A percentile compares a stretch with the other conserved stretches of the same genome.
Evolutionary conservation across 2,113 vertebrate species (phyloP).

Genomic region (Centropristis striata): DNA sequence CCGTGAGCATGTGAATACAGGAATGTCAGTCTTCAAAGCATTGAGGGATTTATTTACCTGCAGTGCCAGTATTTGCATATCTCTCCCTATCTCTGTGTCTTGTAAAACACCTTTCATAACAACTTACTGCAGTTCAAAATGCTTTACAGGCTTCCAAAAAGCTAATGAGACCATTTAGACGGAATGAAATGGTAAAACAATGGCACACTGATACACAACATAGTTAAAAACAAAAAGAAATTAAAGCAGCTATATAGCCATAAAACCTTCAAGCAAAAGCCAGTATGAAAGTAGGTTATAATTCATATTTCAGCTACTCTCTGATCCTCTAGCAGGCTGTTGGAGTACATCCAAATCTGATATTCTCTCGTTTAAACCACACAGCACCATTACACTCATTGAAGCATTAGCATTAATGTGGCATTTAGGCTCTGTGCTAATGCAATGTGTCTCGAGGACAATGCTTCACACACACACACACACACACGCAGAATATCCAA

Average conservation of each 20-base stretch:
- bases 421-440: slow-evolving; percentile 4
- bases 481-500: background rate
- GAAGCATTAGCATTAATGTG: slow-evolving; percentile 34
- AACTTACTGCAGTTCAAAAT: background rate
- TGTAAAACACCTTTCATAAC: background rate
- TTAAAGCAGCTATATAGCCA: background rate
- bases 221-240: background rate
- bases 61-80: background rate
- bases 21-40: background rate
- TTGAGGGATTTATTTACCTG: background rate
- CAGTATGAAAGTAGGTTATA: background rate
- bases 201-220: background rate
- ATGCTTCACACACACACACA: background rate
- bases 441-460: slow-evolving; percentile 27
- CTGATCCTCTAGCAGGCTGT: background rate
- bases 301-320: background rate
- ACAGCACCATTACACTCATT: slow-evolving; percentile 20
- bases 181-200: background rate
- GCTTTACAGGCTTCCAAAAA: background rate
- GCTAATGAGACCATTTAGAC: too few relatives aligned
- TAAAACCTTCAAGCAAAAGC: background rate
- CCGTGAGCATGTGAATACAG: background rate
- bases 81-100: background rate
- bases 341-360: background rate
- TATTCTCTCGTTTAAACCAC: slow-evolving; percentile 4